Conservation (phyloP, 2,888 invertebrate genomes). For the Bombyx huttoni region DNA sequence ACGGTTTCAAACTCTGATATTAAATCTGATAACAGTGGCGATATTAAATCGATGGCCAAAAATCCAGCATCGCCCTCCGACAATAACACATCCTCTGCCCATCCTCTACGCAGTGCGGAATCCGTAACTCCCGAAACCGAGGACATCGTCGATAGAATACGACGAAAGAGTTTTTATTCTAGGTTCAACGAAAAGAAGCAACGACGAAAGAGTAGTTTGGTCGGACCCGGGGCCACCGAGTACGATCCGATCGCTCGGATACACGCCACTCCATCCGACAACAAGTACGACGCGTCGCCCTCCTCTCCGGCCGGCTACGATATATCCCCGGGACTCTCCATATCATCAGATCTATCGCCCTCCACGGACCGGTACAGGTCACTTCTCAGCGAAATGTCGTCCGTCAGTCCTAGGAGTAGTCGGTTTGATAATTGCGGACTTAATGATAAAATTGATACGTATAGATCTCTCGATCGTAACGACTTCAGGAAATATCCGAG, state of each 20-base stretch:
- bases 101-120: slow-evolving; percentile 54
- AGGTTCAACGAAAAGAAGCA: slow-evolving; percentile 89
- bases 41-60: slow-evolving; percentile 32
- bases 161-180: slow-evolving; percentile 90
- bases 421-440: slow-evolving; percentile 49
- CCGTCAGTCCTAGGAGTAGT: slow-evolving; percentile 38
- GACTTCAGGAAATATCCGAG: slow-evolving; percentile 58
- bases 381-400: slow-evolving; percentile 47
- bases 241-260: slow-evolving; percentile 66
- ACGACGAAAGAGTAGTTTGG: slow-evolving; percentile 77
- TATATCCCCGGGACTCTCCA: slow-evolving; percentile 50
- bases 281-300: slow-evolving; percentile 48
- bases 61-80: slow-evolving; percentile 32
- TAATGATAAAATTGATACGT: slow-evolving; percentile 58
- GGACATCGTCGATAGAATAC: slow-evolving; percentile 87
- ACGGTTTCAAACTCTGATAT: slow-evolving; percentile 63
- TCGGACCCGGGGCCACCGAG: slow-evolving; percentile 74
- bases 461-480: slow-evolving; percentile 61
- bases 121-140: slow-evolving; percentile 71
- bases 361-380: slow-evolving; percentile 59
- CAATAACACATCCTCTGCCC: slow-evolving; percentile 21
- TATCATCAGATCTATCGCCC: slow-evolving; percentile 51
- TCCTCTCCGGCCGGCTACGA: slow-evolving; percentile 51
- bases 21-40: slow-evolving; percentile 47
- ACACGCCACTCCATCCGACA: slow-evolving; percentile 43